These are phyloP conservation scores for Argyrosomus japonicus DNA, from an alignment of 2,113 vertebrate species.

Conservation along the genomic window DNA sequence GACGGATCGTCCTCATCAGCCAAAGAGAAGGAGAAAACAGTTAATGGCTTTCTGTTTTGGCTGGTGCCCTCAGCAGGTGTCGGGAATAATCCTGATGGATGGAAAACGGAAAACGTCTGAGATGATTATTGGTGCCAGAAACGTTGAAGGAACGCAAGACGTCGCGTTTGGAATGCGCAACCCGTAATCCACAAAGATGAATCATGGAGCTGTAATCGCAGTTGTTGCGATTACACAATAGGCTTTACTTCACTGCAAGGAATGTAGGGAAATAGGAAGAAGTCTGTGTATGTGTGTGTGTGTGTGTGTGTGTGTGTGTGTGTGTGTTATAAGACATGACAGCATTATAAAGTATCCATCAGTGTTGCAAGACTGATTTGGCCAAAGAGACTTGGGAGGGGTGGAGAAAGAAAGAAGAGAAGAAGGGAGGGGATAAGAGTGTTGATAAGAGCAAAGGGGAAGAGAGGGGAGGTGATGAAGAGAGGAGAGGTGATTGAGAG, in stretches of 20 bases:
- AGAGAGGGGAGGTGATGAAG: slow-evolving; percentile 8
- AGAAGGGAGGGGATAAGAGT: slow-evolving; percentile 4
- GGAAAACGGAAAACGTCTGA: slow-evolving; percentile 56
- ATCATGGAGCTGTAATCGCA: slow-evolving; percentile 62
- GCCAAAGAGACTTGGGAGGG: slow-evolving; percentile 13
- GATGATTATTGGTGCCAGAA: slow-evolving; percentile 63
- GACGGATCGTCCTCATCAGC: slow-evolving; percentile 1
- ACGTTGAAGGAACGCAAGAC: slow-evolving; percentile 44
- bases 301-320: slow-evolving; percentile 31
- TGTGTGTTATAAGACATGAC: slow-evolving; percentile 11
- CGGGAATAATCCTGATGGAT: slow-evolving; percentile 70
- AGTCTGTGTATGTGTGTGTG: slow-evolving; percentile 24
- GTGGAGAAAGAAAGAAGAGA: background rate
- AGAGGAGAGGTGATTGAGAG: background rate
- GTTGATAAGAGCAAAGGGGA: slow-evolving; percentile 25
- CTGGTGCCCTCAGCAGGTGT: slow-evolving; percentile 59
- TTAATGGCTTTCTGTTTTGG: slow-evolving; percentile 63
- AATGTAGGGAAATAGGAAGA: slow-evolving; percentile 42
- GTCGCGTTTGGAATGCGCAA: slow-evolving; percentile 47
- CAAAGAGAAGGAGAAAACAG: slow-evolving; percentile 45
- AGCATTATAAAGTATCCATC: slow-evolving; percentile 43
- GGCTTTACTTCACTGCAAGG: slow-evolving; percentile 28
- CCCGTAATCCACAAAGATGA: slow-evolving; percentile 65
- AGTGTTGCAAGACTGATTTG: slow-evolving; percentile 46
- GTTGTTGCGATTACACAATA: slow-evolving; percentile 65